Conservation (phyloP, 2,888 invertebrate species). For the Frankliniella intonsa region DNA sequence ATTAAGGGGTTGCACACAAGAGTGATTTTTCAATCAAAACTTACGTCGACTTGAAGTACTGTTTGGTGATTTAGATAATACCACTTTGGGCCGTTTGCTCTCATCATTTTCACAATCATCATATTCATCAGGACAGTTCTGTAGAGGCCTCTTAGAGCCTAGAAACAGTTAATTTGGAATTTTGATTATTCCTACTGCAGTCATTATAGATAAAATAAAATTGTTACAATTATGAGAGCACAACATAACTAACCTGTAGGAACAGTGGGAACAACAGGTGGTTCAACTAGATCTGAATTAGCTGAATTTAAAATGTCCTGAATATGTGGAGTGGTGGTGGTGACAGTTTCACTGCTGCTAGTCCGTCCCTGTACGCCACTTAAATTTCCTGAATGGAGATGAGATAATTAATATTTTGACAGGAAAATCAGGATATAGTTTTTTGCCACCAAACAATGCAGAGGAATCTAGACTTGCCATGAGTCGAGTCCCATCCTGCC, state of each 20-base stretch:
- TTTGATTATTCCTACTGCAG: neutral
- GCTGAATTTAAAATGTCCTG: neutral
- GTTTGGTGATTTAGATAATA: neutral
- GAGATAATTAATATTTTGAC: neutral
- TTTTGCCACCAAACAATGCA: neutral
- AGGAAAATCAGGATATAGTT: neutral
- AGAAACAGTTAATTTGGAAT: neutral
- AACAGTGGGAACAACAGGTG: neutral
- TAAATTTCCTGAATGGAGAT: neutral
- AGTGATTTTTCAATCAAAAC: neutral
- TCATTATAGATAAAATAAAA: neutral
- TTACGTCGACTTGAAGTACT: neutral
- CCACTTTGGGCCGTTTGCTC: neutral
- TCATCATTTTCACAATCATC: neutral
- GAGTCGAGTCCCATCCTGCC: neutral
- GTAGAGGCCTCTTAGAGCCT: neutral
- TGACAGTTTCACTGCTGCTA: neutral
- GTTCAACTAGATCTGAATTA: neutral
- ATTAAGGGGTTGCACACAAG: neutral
- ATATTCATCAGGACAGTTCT: neutral
- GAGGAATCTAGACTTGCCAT: neutral
- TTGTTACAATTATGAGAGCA: neutral
- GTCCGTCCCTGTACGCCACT: neutral
- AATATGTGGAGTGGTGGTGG: neutral
- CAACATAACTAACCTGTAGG: conserved; percentile 18